Evolutionary conservation across 2,113 vertebrate species (phyloP), one percentile per base, ranked within the genome.

Genomic region (Lutjanus erythropterus): DNA sequence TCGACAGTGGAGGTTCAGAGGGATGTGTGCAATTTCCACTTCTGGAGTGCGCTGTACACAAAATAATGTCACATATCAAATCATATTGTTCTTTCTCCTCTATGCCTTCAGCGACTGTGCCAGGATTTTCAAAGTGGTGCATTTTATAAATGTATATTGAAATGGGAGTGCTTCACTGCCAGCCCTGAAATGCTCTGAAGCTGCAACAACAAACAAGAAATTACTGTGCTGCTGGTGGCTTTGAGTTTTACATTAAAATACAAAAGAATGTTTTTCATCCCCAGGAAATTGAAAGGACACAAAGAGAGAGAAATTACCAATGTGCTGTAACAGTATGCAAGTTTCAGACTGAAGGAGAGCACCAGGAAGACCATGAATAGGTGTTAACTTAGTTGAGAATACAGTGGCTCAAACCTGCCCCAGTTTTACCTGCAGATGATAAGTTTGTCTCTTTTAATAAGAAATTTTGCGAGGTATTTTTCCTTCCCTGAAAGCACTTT

Each of bases 21-120:
- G 88, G 87, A 90, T 78, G 73, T 64, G 93, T 94, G 93, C 93
- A 92, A 91, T 94, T 81, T 84, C 76, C 65, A 66, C 84, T 87
- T 90, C 60, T 85, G 76, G 83, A 83, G 68, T 86, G 73, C 62
- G 89, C 39, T 78, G 60, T 67, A 82, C 73, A 79, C 37, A 62
- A 70, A 86, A 74, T 49, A 52, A 78, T 72, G 62, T 69, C 60
- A 89, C 85, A 91, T 92, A 91, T 92, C 86, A 85, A 56, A 81
- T 84, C 74, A 59, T 53, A 70, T 52, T 80, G 82, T 91, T 90
- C 73, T n/a, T n/a, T n/a, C 86, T 88, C 72, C 68, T 81, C 59
- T 71, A 85, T 89, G 92, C 88, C 89, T 94, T 92, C 75, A 86
- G 83, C 81, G 87, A 49, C 70, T 77, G 70, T 92, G 86, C 80